phyloP scores from a whole-genome alignment of 2,113 vertebrate species.

The Phoenicopterus ruber region DNA sequence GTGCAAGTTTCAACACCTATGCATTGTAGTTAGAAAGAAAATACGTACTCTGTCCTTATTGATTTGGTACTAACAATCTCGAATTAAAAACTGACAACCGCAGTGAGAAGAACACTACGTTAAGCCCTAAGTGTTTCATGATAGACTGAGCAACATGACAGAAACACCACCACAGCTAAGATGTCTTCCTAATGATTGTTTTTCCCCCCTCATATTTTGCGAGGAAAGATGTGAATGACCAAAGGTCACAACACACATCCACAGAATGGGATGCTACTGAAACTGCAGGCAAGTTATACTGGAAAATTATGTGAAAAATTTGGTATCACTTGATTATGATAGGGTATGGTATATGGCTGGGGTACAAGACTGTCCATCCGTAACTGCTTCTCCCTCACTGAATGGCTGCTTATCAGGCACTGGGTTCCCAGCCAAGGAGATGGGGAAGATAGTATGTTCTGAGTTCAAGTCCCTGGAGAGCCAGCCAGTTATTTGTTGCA shows the following conservation, averaged over 20 bases:
- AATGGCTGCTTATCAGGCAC: background rate
- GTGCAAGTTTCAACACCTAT: background rate
- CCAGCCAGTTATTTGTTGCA: background rate
- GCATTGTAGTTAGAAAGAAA: background rate
- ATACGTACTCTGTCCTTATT: accelerated
- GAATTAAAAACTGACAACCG: background rate
- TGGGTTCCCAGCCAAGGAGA: background rate
- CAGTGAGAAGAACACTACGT: background rate
- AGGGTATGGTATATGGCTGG: accelerated
- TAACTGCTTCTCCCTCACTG: background rate
- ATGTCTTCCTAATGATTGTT: background rate
- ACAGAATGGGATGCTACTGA: background rate
- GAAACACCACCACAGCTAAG: background rate
- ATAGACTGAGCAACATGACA: background rate
- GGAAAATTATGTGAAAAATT: background rate
- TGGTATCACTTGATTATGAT: too few species aligned
- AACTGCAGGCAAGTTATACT: background rate
- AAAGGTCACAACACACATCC: background rate
- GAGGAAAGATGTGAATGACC: background rate
- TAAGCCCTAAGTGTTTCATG: background rate
- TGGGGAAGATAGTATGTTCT: background rate
- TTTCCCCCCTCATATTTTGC: background rate
- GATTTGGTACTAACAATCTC: background rate
- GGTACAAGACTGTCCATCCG: too few species aligned
- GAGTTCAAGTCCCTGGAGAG: background rate